phyloP scores from a whole-genome alignment of 1,140 invertebrate genomes.

The Phthorimaea operculella region DNA sequence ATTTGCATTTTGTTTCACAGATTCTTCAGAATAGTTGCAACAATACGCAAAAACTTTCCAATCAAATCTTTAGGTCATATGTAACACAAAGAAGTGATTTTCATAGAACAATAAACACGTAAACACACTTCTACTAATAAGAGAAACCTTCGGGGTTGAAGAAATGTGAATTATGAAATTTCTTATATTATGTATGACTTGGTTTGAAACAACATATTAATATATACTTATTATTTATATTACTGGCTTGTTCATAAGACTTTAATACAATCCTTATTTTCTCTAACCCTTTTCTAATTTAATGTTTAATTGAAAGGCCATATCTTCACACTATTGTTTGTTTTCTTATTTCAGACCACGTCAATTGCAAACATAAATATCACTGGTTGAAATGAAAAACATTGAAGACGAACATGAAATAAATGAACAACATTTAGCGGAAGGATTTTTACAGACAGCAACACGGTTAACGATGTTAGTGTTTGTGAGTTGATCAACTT shows the following conservation, averaged over 20 bases:
- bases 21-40: neutral
- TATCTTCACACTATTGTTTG: constrained; percentile 22
- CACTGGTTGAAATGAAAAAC: neutral
- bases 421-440: neutral
- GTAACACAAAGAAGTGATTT: no score
- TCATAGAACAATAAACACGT: no score
- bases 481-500: no score
- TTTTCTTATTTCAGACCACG: constrained; percentile 22
- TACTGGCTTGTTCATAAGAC: constrained; percentile 34
- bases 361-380: constrained; percentile 11
- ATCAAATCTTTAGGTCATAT: constrained; percentile 4
- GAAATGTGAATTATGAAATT: constrained; percentile 15
- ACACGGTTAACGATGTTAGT: neutral
- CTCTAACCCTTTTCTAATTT: constrained; percentile 25
- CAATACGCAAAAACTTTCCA: neutral
- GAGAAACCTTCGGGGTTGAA: constrained; percentile 34
- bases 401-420: neutral
- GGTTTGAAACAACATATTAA: constrained; percentile 26
- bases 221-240: constrained; percentile 32
- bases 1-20: neutral
- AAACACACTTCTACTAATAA: neutral
- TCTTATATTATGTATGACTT: constrained; percentile 9
- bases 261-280: constrained; percentile 29
- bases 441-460: neutral
- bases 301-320: constrained; percentile 33